Percentiles rank a stretch among this genome's conserved stretches.
Conservation (phyloP, 2,113 vertebrate species). For the Hyperopisus bebe region DNA sequence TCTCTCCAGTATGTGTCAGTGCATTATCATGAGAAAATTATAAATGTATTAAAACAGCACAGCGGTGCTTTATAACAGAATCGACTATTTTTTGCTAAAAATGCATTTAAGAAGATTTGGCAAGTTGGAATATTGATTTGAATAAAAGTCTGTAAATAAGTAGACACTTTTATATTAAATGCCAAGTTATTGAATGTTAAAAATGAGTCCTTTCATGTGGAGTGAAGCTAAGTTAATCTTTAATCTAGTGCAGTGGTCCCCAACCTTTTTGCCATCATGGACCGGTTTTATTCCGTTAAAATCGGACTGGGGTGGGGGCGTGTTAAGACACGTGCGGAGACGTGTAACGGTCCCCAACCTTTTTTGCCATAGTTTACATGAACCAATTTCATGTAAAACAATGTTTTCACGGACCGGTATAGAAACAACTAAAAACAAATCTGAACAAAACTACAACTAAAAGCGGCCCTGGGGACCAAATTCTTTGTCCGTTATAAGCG, state of each 20-base stretch:
- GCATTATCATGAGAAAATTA: neutral
- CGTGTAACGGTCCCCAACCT: too few species aligned
- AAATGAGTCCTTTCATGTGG: neutral
- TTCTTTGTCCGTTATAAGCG: too few species aligned
- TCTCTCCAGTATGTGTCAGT: neutral
- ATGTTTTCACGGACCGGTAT: too few species aligned
- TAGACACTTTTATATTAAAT: neutral
- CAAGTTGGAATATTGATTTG: neutral
- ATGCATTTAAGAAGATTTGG: neutral
- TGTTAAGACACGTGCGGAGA: too few species aligned
- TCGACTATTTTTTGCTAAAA: neutral
- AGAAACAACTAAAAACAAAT: too few species aligned
- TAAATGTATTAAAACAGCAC: neutral
- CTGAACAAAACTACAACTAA: too few species aligned
- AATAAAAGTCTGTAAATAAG: neutral
- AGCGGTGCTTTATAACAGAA: neutral
- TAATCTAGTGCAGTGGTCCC: neutral
- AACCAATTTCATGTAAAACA: too few species aligned
- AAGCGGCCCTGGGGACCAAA: too few species aligned
- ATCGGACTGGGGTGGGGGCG: too few species aligned
- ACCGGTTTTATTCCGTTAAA: too few species aligned
- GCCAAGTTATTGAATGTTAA: neutral
- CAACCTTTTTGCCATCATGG: too few species aligned
- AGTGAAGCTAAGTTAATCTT: neutral
- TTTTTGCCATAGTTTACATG: too few species aligned